phyloP scores from a whole-genome alignment of 2,888 invertebrate genomes.

The Leptinotarsa rubiginosa region DNA sequence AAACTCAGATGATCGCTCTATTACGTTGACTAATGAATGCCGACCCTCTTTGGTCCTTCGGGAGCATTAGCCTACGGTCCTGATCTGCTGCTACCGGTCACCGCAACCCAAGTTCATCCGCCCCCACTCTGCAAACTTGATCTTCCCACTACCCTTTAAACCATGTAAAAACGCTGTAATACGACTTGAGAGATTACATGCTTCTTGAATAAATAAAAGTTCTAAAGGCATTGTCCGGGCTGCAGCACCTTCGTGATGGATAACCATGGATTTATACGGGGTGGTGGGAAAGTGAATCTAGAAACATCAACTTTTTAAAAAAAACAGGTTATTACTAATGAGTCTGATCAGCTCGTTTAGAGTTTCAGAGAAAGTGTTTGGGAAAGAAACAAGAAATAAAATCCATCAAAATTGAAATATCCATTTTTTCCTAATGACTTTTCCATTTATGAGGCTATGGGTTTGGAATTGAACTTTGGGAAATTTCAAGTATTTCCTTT shows the following conservation, averaged over 20 bases:
- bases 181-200: conserved; percentile 18
- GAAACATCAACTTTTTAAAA: neutral
- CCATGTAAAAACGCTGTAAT: conserved; percentile 21
- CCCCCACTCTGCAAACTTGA: conserved; percentile 16
- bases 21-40: too few species aligned
- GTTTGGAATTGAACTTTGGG: too few species aligned
- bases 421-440: too few species aligned
- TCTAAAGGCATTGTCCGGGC: conserved; percentile 2
- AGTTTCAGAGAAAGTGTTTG: too few species aligned
- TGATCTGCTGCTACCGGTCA: conserved; percentile 15
- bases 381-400: too few species aligned
- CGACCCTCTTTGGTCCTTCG: conserved; percentile 7
- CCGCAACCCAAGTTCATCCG: conserved; percentile 18
- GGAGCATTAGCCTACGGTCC: conserved; percentile 20
- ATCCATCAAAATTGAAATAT: too few species aligned
- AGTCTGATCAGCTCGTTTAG: too few species aligned
- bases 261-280: conserved; percentile 1
- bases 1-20: too few species aligned
- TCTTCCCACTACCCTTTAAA: conserved; percentile 20
- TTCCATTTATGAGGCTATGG: too few species aligned
- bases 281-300: neutral
- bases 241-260: conserved; percentile 14
- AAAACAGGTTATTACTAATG: too few species aligned
- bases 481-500: too few species aligned
- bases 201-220: conserved; percentile 21